phyloP scores from a whole-genome alignment of 92 coral and sea anemone genomes.

The Muricea muricata region DNA sequence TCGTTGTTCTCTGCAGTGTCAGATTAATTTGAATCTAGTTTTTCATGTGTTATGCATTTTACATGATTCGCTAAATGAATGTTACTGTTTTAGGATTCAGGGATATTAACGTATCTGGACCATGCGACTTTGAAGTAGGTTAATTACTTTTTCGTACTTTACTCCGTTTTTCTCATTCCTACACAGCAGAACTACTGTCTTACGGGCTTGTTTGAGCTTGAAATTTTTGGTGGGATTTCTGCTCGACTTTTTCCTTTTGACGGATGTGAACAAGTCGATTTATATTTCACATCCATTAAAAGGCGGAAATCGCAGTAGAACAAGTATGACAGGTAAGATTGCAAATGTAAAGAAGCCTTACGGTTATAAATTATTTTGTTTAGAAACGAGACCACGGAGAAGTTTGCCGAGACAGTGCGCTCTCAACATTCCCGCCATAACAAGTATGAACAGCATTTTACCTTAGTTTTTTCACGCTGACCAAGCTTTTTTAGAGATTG shows the following conservation, averaged over 20 bases:
- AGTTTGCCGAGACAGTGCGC: background rate
- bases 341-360: background rate
- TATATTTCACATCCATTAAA: too few relatives aligned
- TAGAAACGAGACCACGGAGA: background rate
- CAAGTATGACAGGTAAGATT: too few relatives aligned
- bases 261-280: too few relatives aligned
- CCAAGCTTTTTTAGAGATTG: background rate
- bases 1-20: too few relatives aligned
- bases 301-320: too few relatives aligned
- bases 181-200: too few relatives aligned
- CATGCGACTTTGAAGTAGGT: constrained; percentile 78
- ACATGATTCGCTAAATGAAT: background rate
- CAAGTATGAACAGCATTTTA: background rate
- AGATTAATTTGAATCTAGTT: too few relatives aligned
- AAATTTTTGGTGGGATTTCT: too few relatives aligned
- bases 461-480: background rate
- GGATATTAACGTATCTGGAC: constrained; percentile 83
- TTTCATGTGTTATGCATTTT: background rate
- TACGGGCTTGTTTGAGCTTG: too few relatives aligned
- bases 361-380: background rate
- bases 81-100: constrained; percentile 69
- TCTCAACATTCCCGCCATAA: background rate
- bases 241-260: too few relatives aligned
- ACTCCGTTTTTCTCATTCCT: too few relatives aligned
- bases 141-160: too few relatives aligned